phyloP scores from a whole-genome alignment of 2,797 vertebrate species.

The Pachyuromys duprasi region DNA sequence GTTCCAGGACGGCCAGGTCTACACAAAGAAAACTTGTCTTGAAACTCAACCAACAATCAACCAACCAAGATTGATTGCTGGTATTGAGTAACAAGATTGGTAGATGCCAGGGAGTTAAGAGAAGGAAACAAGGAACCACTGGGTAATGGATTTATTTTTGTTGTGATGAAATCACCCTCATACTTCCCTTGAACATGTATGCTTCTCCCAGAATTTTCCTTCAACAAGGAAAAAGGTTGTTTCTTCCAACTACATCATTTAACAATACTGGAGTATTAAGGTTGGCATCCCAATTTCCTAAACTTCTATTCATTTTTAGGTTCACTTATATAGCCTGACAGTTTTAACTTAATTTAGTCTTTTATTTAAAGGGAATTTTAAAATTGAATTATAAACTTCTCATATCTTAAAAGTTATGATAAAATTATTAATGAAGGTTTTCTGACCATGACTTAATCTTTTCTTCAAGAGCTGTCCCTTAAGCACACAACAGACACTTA shows the following conservation, averaged over 20 bases:
- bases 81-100: background rate
- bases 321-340: slow-evolving; percentile 52
- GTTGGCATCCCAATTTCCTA: background rate
- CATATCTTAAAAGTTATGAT: slow-evolving; percentile 37
- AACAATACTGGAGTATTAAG: slow-evolving; percentile 10
- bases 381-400: slow-evolving; percentile 28
- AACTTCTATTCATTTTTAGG: slow-evolving; percentile 47
- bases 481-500: slow-evolving; percentile 86
- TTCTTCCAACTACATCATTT: background rate
- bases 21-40: background rate
- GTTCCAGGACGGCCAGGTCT: background rate
- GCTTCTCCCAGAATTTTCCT: background rate
- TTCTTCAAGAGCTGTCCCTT: slow-evolving; percentile 80
- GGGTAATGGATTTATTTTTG: slow-evolving; percentile 15
- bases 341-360: background rate
- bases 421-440: slow-evolving; percentile 68
- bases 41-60: background rate
- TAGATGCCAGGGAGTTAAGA: background rate
- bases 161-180: background rate
- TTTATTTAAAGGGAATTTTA: slow-evolving; percentile 24
- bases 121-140: background rate
- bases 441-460: slow-evolving; percentile 80
- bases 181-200: background rate
- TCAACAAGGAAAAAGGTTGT: background rate
- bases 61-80: background rate